A percentile compares a stretch with the other conserved stretches of the same genome.
phyloP scores from a whole-genome alignment of 2,113 vertebrate genomes.

The Noturus placidus region DNA sequence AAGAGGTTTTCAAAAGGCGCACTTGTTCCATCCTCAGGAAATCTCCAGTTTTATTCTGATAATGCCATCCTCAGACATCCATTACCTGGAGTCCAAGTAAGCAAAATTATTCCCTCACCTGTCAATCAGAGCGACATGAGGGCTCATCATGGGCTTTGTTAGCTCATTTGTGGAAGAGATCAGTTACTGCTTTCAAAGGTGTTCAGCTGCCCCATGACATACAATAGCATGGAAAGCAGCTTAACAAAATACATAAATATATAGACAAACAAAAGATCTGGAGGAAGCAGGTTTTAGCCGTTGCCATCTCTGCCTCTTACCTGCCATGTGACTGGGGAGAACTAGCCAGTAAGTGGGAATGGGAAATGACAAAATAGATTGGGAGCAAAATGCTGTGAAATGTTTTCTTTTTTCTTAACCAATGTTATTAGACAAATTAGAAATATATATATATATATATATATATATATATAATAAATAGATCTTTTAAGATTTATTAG shows the following conservation, averaged over 20 bases:
- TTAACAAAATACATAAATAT: no score
- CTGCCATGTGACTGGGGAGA: neutral
- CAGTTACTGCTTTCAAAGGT: neutral
- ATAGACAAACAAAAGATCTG: no score
- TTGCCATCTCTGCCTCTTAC: neutral
- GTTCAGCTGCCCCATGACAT: neutral
- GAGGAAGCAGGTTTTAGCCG: neutral
- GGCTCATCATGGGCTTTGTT: neutral
- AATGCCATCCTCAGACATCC: neutral
- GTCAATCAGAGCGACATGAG: neutral
- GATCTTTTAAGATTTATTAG: no score
- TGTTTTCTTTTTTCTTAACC: neutral
- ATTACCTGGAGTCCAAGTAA: neutral
- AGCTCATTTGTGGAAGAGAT: neutral
- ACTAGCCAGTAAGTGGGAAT: neutral
- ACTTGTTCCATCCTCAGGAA: neutral
- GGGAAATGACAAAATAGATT: neutral
- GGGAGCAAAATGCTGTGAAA: neutral
- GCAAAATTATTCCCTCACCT: neutral
- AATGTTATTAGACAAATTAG: neutral
- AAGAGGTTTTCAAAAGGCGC: neutral
- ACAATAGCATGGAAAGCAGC: neutral
- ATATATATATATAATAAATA: no score
- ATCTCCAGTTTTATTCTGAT: neutral
- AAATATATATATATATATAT: no score